phyloP scores from a whole-genome alignment of 1,140 invertebrate genomes.

The Daktulosphaira vitifoliae region DNA sequence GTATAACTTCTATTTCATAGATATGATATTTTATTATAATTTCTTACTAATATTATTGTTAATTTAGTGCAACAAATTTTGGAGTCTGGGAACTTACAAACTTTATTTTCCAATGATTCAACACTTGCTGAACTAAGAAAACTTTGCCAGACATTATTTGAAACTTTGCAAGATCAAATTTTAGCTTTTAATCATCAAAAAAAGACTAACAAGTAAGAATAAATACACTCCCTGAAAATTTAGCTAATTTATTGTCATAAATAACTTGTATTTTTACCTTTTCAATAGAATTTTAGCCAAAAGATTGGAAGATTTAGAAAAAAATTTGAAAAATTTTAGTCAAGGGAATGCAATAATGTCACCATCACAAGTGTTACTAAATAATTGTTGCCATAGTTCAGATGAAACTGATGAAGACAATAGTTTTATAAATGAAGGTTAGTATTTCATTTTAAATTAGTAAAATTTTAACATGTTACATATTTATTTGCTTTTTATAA shows the following conservation, averaged over 20 bases:
- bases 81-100: constrained; percentile 47
- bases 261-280: too few relatives aligned
- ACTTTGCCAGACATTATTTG: constrained; percentile 64
- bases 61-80: constrained; percentile 56
- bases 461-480: too few relatives aligned
- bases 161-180: constrained; percentile 76
- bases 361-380: background rate
- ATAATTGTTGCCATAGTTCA: constrained; percentile 3
- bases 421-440: background rate
- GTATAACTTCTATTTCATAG: too few relatives aligned
- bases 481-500: too few relatives aligned
- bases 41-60: constrained; percentile 6
- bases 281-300: constrained; percentile 23
- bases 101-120: constrained; percentile 52
- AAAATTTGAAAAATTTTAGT: background rate
- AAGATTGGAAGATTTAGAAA: constrained; percentile 25
- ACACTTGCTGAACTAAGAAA: constrained; percentile 64
- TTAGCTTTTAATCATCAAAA: constrained; percentile 70
- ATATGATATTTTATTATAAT: too few relatives aligned
- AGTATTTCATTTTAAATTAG: too few relatives aligned
- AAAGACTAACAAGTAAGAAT: constrained; percentile 63
- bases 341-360: constrained; percentile 14
- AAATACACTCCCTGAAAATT: too few relatives aligned
- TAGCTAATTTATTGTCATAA: too few relatives aligned
- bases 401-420: constrained; percentile 24